Conservation (phyloP, 2,888 invertebrate species). For the Pachymerium ferrugineum region DNA sequence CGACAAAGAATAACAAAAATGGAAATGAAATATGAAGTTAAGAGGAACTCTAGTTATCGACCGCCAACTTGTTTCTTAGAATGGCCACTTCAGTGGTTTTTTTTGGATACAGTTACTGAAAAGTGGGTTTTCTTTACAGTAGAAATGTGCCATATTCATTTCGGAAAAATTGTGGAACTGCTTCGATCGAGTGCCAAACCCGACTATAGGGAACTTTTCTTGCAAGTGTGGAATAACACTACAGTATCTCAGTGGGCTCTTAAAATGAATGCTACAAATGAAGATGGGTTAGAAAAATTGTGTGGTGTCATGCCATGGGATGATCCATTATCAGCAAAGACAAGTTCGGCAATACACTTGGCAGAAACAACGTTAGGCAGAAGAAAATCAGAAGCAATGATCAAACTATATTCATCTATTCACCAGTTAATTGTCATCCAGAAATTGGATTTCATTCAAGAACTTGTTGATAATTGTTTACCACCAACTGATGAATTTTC, state of each 20-base stretch:
- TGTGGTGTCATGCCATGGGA: constrained; percentile 5
- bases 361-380: neutral
- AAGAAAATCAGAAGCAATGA: constrained; percentile 1
- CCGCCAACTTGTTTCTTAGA: neutral
- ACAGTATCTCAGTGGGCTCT: neutral
- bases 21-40: neutral
- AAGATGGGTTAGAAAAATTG: neutral
- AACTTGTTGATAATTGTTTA: neutral
- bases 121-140: neutral
- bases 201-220: neutral
- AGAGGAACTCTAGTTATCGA: neutral
- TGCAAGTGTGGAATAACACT: neutral
- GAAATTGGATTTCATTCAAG: constrained; percentile 10
- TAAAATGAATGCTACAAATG: neutral
- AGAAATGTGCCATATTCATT: neutral
- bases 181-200: neutral
- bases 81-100: constrained; percentile 10
- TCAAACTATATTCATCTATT: neutral
- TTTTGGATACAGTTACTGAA: neutral
- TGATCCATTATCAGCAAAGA: neutral
- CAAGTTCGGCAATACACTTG: neutral
- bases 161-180: neutral
- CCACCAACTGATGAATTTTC: neutral
- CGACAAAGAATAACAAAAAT: neutral
- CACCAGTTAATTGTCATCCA: neutral